These are phyloP conservation scores for Aleadryas rufinucha DNA, from an alignment of 2,113 vertebrate genomes.

Conservation along the genomic window DNA sequence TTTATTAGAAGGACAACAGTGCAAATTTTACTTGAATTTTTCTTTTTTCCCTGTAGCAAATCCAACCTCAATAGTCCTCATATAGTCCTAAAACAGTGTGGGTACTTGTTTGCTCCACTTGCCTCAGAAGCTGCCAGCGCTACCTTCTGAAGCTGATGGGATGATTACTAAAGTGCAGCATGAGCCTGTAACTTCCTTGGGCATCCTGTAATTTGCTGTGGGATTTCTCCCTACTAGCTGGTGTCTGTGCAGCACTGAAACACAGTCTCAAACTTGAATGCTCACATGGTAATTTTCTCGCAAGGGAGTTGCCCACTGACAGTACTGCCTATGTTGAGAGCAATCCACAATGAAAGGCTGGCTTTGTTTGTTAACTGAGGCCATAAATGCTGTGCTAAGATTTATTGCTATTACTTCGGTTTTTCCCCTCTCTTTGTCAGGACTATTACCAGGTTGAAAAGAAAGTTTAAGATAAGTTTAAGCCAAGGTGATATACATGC, in stretches of 20 bases:
- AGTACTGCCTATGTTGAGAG: not conserved
- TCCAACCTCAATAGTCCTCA: not conserved
- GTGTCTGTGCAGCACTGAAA: not conserved
- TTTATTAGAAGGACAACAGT: not conserved
- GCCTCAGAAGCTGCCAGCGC: not conserved
- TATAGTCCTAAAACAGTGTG: not conserved
- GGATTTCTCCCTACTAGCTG: not conserved
- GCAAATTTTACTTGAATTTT: not conserved
- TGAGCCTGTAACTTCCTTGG: not conserved
- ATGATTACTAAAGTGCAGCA: not conserved
- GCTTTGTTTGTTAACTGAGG: not conserved
- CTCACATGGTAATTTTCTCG: not conserved
- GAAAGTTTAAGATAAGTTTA: not conserved
- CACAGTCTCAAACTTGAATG: not conserved
- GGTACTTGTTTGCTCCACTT: not conserved
- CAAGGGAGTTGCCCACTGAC: not conserved
- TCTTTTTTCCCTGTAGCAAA: not conserved
- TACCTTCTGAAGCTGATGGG: not conserved
- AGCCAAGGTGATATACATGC: not conserved
- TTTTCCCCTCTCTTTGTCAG: fast-evolving
- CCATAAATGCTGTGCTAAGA: not conserved
- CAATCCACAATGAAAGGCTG: not conserved
- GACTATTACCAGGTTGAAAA: not conserved
- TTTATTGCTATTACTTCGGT: not conserved
- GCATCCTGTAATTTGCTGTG: not conserved